These are phyloP conservation scores for Thyatira batis DNA, from an alignment of 2,888 invertebrate genomes.

Conservation along the genomic window DNA sequence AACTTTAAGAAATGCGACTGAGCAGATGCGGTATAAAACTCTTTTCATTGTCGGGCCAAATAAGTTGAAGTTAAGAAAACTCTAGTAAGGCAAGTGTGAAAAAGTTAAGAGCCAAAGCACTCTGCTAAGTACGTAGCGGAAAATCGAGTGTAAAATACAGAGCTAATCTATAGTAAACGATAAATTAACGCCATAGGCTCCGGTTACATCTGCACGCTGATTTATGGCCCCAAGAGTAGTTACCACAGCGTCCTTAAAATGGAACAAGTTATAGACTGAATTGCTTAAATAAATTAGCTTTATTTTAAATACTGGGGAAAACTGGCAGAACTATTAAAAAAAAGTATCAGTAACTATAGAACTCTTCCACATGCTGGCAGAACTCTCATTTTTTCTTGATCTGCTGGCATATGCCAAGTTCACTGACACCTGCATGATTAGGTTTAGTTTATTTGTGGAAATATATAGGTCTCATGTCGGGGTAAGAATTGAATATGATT, in stretches of 20 bases:
- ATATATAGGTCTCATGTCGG: too few species aligned
- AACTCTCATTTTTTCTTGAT: too few species aligned
- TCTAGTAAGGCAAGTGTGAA: neutral
- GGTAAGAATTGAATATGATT: too few species aligned
- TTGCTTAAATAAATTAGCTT: neutral
- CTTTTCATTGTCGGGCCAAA: neutral
- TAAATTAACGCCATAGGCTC: constrained; percentile 36
- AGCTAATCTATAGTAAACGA: constrained; percentile 9
- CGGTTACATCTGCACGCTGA: constrained; percentile 35
- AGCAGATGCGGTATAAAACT: too few species aligned
- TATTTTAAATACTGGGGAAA: too few species aligned
- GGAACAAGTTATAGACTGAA: constrained; percentile 19
- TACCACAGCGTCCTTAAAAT: constrained; percentile 8
- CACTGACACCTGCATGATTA: too few species aligned
- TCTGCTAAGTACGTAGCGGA: neutral
- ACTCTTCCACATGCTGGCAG: too few species aligned
- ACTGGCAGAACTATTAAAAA: too few species aligned
- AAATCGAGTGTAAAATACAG: neutral
- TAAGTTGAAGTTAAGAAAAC: neutral
- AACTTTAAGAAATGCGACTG: too few species aligned
- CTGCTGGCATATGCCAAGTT: too few species aligned
- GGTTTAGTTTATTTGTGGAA: too few species aligned
- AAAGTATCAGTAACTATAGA: too few species aligned
- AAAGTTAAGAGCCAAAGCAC: neutral
- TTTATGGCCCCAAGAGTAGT: constrained; percentile 25